Evolutionary conservation across 2,888 invertebrate genomes (phyloP), one percentile per base, ranked within the genome.

Genomic region (Cheilosia soror): DNA sequence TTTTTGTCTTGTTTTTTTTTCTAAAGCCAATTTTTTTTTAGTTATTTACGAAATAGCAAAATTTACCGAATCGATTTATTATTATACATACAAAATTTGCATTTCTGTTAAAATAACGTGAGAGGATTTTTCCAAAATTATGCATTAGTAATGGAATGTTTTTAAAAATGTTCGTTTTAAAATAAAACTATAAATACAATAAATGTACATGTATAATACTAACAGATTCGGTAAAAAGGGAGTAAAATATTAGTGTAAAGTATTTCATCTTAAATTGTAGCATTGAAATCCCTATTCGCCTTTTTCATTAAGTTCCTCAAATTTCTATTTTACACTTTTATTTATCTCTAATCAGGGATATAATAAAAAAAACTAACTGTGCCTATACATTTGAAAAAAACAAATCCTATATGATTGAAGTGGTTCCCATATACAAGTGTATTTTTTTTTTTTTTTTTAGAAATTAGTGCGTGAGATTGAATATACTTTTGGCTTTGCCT

Each of bases 271-370:
- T 65, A 79, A 69, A 66, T 80, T 80, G 89, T 90, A 90, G 90
- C 90, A 88, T 89, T 88, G 88, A 89, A 89, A 89, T 90, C 90
- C 91, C 91, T 90, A 90, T 91, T 90, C 91, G 92, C 91, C 89
- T 86, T 88, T 88, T 60, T 42, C 11, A 71, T 77, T 77, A 75
- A 31, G 44, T 49, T 71, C 49, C 51, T 80, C 55, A 73, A 63
- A 25, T 75, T 53, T 47, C 58, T 62, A 55, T 33, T 62, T 42
- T 20, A n/a, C 15, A 37, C 60, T 44, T 20, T 40, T 31, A 27
- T 68, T 60, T 44, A 11, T 44, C 42, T 63, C 27, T 75, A 11
- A 15, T 63, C 29, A 51, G 11, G 37, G 37, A 11, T 37, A 33
- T 20, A 68, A 53, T 25, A 27, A 57, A 11, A n/a, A 47, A 5